Base-by-base conservation (phyloP, 2,888 invertebrate species). In the Limnephilus marmoratus region DNA sequence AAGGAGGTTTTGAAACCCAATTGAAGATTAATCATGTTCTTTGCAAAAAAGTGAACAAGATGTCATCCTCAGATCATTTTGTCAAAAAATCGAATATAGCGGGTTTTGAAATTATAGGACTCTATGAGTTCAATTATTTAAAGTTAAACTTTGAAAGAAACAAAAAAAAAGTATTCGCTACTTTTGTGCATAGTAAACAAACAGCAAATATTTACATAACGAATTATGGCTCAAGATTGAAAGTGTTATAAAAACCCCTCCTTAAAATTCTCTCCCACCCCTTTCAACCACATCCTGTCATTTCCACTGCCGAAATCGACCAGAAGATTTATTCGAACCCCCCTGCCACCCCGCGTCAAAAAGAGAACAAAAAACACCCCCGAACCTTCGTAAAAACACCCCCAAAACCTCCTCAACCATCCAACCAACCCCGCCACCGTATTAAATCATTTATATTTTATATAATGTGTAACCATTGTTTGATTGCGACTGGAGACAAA, bases 381-480 rank as follows among this genome's bases (percentile, higher is more conserved):
- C 68, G n/a, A 68, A 68, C 68, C 85, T 68, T 68, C 68, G 24
- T 68, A 68, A 68, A 68, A 68, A n/a, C 68, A 68, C 68, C 68
- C 68, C 68, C 18, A 24, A 68, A 68, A 24, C 68, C 68, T 80
- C 86, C 41, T 37, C 37, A 68, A 34, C 91, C 68, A 68, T 24
- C 68, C 68, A 68, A n/a, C 81, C 81, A 68, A 89, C 93, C 93
- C 90, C 53, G 90, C 45, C 83, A 91, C 90, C 90, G 92, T 93
- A 93, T 93, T 93, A 93, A 93, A 93, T 93, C 93, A 93, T 93
- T 93, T 92, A 93, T 93, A 93, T 91, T 85, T 85, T 90, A 92
- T 91, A 93, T 93, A 93, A 93, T 93, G 92, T 93, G 93, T 93
- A 92, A 80, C 92, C 93, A 93, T 93, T 93, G 93, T 93, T 92